A percentile compares a stretch with the other conserved stretches of the same genome.
Evolutionary conservation across 2,113 vertebrate genomes (phyloP).

Genomic region (Madoqua kirkii): DNA sequence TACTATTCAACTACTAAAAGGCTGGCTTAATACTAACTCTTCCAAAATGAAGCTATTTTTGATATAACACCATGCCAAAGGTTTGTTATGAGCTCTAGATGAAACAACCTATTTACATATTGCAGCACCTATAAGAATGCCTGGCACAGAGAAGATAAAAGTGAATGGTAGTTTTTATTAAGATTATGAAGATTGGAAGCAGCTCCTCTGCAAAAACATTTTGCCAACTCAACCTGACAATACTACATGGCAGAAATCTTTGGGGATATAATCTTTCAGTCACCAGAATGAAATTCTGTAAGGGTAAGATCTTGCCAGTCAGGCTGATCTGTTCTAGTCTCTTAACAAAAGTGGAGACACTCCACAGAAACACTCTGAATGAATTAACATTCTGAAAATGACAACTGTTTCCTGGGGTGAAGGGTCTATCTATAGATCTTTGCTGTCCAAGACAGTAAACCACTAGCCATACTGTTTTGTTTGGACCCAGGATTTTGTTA

Average conservation of each 20-base stretch:
- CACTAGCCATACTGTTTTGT: background rate
- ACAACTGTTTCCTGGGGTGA: background rate
- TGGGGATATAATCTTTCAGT: background rate
- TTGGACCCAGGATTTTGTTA: background rate
- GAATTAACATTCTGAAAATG: background rate
- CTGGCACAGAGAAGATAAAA: background rate
- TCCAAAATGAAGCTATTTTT: constrained; percentile 19
- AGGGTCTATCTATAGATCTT: background rate
- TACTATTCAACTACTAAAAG: background rate
- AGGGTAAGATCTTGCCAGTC: background rate
- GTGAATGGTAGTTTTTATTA: background rate
- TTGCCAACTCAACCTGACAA: background rate
- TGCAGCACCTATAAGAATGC: background rate
- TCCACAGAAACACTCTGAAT: background rate
- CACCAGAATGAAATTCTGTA: background rate
- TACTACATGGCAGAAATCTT: background rate
- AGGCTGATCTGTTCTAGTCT: background rate
- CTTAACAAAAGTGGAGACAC: background rate
- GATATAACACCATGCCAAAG: background rate
- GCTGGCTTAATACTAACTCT: background rate
- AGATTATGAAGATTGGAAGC: background rate
- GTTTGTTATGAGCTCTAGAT: background rate
- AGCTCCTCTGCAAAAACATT: background rate
- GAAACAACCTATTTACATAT: background rate
- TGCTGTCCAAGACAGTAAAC: background rate